These are phyloP conservation scores for Portunus trituberculatus DNA, from an alignment of 1,140 invertebrate genomes.

Conservation along the genomic window DNA sequence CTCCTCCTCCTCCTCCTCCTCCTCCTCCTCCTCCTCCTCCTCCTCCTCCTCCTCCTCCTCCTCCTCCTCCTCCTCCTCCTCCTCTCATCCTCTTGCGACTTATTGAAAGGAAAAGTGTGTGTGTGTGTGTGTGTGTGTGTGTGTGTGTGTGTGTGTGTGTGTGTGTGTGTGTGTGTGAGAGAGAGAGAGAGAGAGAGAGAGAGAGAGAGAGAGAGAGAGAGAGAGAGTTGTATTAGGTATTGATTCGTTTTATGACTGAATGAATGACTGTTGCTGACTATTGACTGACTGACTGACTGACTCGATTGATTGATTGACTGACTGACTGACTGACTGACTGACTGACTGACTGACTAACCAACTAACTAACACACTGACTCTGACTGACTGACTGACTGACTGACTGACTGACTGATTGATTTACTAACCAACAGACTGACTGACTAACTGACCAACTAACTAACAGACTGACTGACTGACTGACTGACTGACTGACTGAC, in stretches of 20 bases:
- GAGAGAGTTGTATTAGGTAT: background rate
- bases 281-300: background rate
- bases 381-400: background rate
- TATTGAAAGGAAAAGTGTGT: background rate
- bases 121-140: background rate
- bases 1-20: constrained; percentile 16
- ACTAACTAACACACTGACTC: background rate
- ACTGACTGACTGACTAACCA: background rate
- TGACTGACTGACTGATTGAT: too few species aligned
- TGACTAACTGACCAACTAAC: too few species aligned
- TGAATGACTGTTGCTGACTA: background rate
- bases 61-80: constrained; percentile 16
- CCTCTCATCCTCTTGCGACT: background rate
- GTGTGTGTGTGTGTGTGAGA: constrained; percentile 14
- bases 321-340: constrained; percentile 4
- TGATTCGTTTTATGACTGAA: background rate
- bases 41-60: constrained; percentile 16
- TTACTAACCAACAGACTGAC: too few species aligned
- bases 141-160: background rate
- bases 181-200: constrained; percentile 20
- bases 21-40: constrained; percentile 13
- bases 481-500: background rate
- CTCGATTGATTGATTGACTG: background rate
- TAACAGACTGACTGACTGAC: too few species aligned
- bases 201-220: constrained; percentile 20